phyloP scores from a whole-genome alignment of 1,140 invertebrate genomes.

The Ditylenchus dipsaci region DNA sequence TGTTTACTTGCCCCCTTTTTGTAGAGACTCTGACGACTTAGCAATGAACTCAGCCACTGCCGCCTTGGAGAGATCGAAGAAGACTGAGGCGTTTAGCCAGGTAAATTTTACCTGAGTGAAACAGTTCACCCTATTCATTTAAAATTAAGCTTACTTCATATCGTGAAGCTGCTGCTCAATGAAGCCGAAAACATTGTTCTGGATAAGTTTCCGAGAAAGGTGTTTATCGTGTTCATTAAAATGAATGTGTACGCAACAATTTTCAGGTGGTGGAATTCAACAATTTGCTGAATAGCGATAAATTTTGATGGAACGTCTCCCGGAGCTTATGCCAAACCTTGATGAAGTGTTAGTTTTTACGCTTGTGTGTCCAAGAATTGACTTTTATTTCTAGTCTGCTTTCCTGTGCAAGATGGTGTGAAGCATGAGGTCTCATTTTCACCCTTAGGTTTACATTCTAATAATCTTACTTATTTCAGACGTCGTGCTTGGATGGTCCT shows the following conservation, averaged over 20 bases:
- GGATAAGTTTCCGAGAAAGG: slow-evolving; percentile 22
- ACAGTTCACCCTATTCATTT: neutral
- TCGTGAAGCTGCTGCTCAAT: neutral
- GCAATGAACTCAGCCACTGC: neutral
- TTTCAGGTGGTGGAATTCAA: slow-evolving; percentile 35
- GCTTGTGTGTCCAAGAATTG: too few relatives aligned
- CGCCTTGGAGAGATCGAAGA: slow-evolving; percentile 2
- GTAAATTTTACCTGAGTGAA: neutral
- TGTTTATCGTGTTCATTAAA: too few relatives aligned
- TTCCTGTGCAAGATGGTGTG: too few relatives aligned
- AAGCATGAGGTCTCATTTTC: too few relatives aligned
- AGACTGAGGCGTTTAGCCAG: slow-evolving; percentile 5
- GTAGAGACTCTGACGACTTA: neutral
- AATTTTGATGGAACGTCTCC: slow-evolving; percentile 25
- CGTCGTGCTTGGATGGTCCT: neutral
- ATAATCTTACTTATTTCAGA: too few relatives aligned
- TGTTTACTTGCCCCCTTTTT: too few relatives aligned
- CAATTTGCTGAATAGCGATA: slow-evolving; percentile 25
- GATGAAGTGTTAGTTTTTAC: slow-evolving; percentile 21
- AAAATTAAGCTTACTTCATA: slow-evolving; percentile 18
- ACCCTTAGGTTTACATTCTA: too few relatives aligned
- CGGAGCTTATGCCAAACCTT: slow-evolving; percentile 17
- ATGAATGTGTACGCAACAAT: too few relatives aligned
- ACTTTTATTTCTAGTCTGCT: too few relatives aligned
- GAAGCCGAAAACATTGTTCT: slow-evolving; percentile 31